Evolutionary conservation across 2,888 invertebrate genomes (phyloP).

Genomic region (Hydrotaea diabolus): DNA sequence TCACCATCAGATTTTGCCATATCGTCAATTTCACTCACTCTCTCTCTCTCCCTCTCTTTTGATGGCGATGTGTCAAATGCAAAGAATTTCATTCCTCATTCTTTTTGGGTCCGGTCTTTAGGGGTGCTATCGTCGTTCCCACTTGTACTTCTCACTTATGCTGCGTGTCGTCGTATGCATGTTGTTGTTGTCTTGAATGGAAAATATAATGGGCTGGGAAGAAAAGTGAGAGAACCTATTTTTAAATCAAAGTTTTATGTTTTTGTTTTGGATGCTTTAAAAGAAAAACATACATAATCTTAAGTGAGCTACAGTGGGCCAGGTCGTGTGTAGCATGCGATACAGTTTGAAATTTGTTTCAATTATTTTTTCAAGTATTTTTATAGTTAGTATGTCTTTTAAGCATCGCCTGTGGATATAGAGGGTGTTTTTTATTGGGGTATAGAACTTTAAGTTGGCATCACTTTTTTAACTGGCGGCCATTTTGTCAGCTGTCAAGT

Average conservation of each 20-base stretch:
- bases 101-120: slow-evolving; percentile 23
- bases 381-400: too few relatives aligned
- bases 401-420: too few relatives aligned
- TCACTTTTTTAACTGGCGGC: too few relatives aligned
- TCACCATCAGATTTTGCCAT: not conserved
- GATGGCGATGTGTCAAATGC: slow-evolving; percentile 62
- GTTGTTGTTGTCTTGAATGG: not conserved
- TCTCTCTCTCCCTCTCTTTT: slow-evolving; percentile 25
- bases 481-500: too few relatives aligned
- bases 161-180: not conserved
- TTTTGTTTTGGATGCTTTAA: not conserved
- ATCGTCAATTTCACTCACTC: not conserved
- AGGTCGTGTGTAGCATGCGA: not conserved
- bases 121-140: not conserved
- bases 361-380: too few relatives aligned
- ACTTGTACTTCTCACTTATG: not conserved
- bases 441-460: too few relatives aligned
- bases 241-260: slow-evolving; percentile 27
- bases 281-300: not conserved
- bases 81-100: slow-evolving; percentile 66
- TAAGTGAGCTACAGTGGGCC: not conserved
- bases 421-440: too few relatives aligned
- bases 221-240: slow-evolving; percentile 9
- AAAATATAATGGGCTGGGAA: not conserved
- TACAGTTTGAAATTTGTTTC: too few relatives aligned